Evolutionary conservation across 2,797 vertebrate genomes (phyloP), one percentile per base, ranked within the genome.

Genomic region (Chrysocyon brachyurus): DNA sequence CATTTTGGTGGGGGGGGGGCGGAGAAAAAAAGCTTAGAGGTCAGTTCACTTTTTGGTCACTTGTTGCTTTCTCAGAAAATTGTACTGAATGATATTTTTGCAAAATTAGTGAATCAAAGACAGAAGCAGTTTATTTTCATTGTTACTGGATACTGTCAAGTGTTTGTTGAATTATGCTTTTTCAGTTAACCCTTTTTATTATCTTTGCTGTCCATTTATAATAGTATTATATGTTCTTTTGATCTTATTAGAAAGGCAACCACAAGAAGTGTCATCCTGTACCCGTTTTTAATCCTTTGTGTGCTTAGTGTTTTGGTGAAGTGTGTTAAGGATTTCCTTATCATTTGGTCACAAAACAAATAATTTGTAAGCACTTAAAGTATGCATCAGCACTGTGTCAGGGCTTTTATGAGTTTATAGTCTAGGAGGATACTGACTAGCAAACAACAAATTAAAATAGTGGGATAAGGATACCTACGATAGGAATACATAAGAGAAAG

Each of bases 41-140:
- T 82, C 33, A 91, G 4, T 21, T 93, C 46, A n/a, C 63, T 73
- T 92, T 90, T 70, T 90, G 72, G 15, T 90, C 36, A 87, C 70
- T 91, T 87, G 10, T 31, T 87, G 28, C 68, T 92, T 73, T 94
- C 21, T 96, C 54, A 84, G 86, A 86, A 95, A 96, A 40, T 91
- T 73, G 21, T 92, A 33, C 17, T 92, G 31, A 92, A 61, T 81
- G 78, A 56, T 90, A 68, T 79, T 87, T 95, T 79, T 92, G 12
- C 46, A 91, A 93, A 91, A 88, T 85, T 15, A 82, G 22, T 96
- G 73, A 91, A 11, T 64, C 14, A 70, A 77, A 86, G 83, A 59
- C 36, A 89, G 89, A 87, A 84, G 12, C 31, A 91, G 63, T 54
- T 96, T 59, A 81, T 52, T 95, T 90, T 9, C 9, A 10, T 87